Base-by-base conservation (phyloP, 1,140 invertebrate genomes). In the Drosophila erecta region DNA sequence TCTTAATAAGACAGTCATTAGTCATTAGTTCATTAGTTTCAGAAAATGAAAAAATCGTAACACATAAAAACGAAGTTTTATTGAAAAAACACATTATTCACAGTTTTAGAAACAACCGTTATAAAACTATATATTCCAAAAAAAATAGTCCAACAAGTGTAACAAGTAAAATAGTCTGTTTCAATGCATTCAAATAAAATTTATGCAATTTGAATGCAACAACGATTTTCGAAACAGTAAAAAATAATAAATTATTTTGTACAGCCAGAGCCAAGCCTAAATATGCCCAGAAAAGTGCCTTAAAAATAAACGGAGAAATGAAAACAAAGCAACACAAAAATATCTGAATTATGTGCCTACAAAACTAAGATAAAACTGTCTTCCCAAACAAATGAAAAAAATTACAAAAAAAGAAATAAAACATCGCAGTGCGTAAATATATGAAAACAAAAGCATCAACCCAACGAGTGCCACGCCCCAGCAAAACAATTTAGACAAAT, bases 281-380 rank as follows among this genome's bases (percentile, higher is more conserved):
- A 75, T 59, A 87, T 87, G 83, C 60, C 72, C 64, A 62, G 76
- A 70, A 89, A 87, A 73, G 76, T 87, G 71, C 60, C 67, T 49
- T 62, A 81, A 30, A 84, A 66, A 47, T 59, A 38, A 49, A 47
- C 50, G 49, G 14, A 67, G 54, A 73, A 33, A 43, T 44, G 15
- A 64, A 47, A 46, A 14, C 15, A 10, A 49, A 44, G 3, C 38
- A 15, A 24, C 55, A 15, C 22, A 15, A 40, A 74, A 61, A 53
- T 53, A 50, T 38, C 56, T 57, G 20, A 73, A 59, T 41, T 66
- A 81, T 71, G 71, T 79, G 75, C 81, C 81, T 81, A 75, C 40
- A 67, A 74, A 61, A 33, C 33, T 56, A 49, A 76, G 57, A 61
- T 8, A 59, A 49, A 60, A 38, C 35, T 14, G 72, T 76, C 73